Conservation (phyloP, 1,140 invertebrate genomes). For the Drosophila varians region DNA sequence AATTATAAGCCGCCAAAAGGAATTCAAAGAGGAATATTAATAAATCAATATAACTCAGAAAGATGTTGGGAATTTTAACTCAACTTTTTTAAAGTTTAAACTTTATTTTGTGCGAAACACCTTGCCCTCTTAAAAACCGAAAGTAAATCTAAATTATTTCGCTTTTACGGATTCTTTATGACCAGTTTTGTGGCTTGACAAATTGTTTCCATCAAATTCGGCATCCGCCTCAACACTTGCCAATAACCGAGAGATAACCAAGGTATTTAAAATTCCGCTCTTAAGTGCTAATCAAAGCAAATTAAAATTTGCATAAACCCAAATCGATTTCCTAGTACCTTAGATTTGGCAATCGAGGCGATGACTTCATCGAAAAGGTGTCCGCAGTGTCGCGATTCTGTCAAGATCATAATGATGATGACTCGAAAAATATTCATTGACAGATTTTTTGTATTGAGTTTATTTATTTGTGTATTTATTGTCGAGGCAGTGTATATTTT, state of each 20-base stretch:
- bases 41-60: not conserved
- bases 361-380: slow-evolving; percentile 47
- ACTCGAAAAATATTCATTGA: slow-evolving; percentile 21
- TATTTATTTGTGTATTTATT: slow-evolving; percentile 42
- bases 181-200: not conserved
- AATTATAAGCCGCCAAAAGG: slow-evolving; percentile 5
- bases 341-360: not conserved
- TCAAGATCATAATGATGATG: slow-evolving; percentile 51
- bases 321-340: slow-evolving; percentile 44
- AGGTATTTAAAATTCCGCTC: slow-evolving; percentile 31
- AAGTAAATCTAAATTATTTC: not conserved
- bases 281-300: slow-evolving; percentile 44
- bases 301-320: slow-evolving; percentile 37
- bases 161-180: slow-evolving; percentile 2
- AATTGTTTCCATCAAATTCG: slow-evolving; percentile 2
- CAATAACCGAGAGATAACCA: not conserved
- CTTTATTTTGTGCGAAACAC: no score
- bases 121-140: not conserved
- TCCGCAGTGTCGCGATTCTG: slow-evolving; percentile 24
- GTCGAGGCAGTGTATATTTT: slow-evolving; percentile 29
- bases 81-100: no score
- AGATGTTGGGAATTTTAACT: no score
- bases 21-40: not conserved
- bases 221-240: slow-evolving; percentile 22
- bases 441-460: slow-evolving; percentile 37